Evolutionary conservation across 2,113 vertebrate genomes (phyloP), one percentile per base, ranked within the genome.

Genomic region (Rhizomys pruinosus): DNA sequence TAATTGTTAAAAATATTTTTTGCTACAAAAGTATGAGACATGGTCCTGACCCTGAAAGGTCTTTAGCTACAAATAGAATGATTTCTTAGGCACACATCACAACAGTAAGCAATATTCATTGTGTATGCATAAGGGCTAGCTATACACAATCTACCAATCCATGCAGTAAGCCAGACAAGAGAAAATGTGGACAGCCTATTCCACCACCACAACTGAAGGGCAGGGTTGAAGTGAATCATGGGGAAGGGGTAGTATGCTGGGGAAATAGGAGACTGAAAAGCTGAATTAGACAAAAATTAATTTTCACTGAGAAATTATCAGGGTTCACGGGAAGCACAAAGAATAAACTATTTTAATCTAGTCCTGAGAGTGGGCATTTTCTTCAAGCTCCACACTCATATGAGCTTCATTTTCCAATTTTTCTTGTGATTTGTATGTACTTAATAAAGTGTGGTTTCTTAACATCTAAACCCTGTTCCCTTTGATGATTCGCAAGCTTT

Each of bases 391-490:
- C 1, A 0, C 39, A 37, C 44, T 34, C 57, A 64, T 34, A 44
- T 34, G 22, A 25, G 22, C 9, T 39, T 72, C 42, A 20, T 20
- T 11, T 34, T 23, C 59, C 61, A 22, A 3, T 57, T 55, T 64
- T 74, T 91, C 90, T 52, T 64, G 84, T 64, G 55, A 87, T 3
- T 37, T 94, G n/a, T 57, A 66, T 64, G 55, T 15, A 87, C 44
- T 74, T 84, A 84, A 74, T 87, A 39, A 3, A 86, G 72, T 66
- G 19, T 66, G 10, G 10, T 55, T 81, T n/a, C 57, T 42, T 32
- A 69, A 20, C 39, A 68, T 77, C 77, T 77, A 32, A 87, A 87
- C 72, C 2, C 32, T 57, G 88, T 88, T 79, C 32, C 57, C 52
- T 89, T 89, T n/a, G 22, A 47, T 29, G 87, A 59, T 32, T 68